phyloP scores from a whole-genome alignment of 2,797 vertebrate species.

The Microhierax caerulescens region DNA sequence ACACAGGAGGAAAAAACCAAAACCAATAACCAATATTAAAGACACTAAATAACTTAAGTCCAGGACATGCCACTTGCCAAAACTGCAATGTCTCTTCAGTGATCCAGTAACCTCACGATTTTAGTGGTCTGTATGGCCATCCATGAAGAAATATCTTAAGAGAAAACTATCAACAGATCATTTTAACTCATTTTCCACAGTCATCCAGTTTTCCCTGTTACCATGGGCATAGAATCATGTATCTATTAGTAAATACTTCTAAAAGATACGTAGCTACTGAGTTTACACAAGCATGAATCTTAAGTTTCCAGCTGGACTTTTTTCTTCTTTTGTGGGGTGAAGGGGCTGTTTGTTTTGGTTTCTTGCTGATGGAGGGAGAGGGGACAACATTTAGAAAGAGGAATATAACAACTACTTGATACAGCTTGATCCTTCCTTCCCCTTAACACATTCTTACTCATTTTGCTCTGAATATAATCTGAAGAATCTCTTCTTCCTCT shows the following conservation, averaged over 20 bases:
- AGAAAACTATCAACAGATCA: background rate
- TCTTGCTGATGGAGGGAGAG: background rate
- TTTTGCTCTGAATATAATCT: background rate
- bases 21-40: background rate
- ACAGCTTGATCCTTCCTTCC: background rate
- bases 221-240: background rate
- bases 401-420: background rate
- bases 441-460: background rate
- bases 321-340: background rate
- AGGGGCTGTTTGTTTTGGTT: background rate
- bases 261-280: background rate
- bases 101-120: background rate
- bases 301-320: background rate
- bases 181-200: background rate
- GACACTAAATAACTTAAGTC: background rate
- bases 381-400: background rate
- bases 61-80: background rate
- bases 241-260: background rate
- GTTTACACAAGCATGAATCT: accelerated
- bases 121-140: background rate
- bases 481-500: background rate
- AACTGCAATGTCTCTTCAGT: background rate
- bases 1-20: background rate
- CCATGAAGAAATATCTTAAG: background rate
- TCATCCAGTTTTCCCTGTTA: background rate